Evolutionary conservation across 2,797 vertebrate genomes (phyloP).

Genomic region (Danio kyathit): DNA sequence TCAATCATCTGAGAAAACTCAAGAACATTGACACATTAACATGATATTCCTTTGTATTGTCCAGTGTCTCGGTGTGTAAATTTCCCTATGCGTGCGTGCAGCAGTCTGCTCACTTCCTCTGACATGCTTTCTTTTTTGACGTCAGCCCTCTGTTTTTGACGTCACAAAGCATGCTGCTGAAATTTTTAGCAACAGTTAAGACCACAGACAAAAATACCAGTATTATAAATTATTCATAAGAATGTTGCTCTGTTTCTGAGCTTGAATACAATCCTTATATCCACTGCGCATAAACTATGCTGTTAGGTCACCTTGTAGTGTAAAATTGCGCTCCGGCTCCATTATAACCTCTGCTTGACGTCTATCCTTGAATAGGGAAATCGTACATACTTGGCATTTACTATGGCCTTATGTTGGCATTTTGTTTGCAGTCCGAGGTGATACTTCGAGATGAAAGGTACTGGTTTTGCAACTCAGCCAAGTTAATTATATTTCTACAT

Average conservation of each 20-base stretch:
- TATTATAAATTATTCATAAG: slow-evolving; percentile 56
- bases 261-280: slow-evolving; percentile 30
- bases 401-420: slow-evolving; percentile 28
- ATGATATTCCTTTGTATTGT: neutral
- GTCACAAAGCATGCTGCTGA: neutral
- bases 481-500: slow-evolving; percentile 34
- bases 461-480: slow-evolving; percentile 8
- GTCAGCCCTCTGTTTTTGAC: slow-evolving; percentile 23
- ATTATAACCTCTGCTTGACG: slow-evolving; percentile 23
- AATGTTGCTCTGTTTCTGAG: slow-evolving; percentile 32
- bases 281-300: slow-evolving; percentile 30
- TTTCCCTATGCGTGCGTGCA: neutral
- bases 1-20: neutral
- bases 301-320: slow-evolving; percentile 42
- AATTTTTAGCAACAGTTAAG: slow-evolving; percentile 51
- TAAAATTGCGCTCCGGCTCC: slow-evolving; percentile 33
- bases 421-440: slow-evolving; percentile 19
- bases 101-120: neutral
- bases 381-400: slow-evolving; percentile 32
- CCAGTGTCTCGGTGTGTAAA: neutral
- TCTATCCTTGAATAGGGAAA: neutral
- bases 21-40: neutral
- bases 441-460: slow-evolving; percentile 30
- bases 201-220: slow-evolving; percentile 8
- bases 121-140: slow-evolving; percentile 13